phyloP scores from a whole-genome alignment of 2,113 vertebrate species.

The Leucopsar rothschildi region DNA sequence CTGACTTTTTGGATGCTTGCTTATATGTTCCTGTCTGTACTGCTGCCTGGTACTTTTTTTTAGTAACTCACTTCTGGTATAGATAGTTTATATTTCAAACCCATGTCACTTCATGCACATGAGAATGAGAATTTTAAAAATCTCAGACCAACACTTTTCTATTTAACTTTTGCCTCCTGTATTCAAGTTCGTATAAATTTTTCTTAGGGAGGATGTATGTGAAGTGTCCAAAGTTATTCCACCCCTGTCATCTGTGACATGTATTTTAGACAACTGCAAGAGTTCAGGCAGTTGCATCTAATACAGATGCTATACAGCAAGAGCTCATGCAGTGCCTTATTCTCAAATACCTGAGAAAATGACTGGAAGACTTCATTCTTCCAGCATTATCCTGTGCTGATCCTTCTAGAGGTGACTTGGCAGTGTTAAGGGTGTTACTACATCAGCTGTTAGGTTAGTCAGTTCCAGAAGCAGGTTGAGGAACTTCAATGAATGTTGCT shows the following conservation, averaged over 20 bases:
- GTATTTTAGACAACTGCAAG: background rate
- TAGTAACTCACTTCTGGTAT: background rate
- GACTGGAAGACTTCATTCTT: background rate
- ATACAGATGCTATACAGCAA: rapidly evolving
- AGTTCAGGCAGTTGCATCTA: background rate
- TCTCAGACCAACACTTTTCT: background rate
- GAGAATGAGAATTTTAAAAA: background rate
- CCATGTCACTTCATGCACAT: background rate
- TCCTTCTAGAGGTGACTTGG: background rate
- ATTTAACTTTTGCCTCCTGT: background rate
- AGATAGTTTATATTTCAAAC: background rate
- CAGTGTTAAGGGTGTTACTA: background rate
- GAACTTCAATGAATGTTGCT: background rate
- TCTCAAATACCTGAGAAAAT: background rate
- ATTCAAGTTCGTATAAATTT: background rate
- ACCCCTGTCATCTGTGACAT: rapidly evolving
- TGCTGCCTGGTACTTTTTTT: background rate
- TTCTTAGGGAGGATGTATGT: background rate
- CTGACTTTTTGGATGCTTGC: background rate
- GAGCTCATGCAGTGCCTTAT: background rate
- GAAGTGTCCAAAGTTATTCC: background rate
- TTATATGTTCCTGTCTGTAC: background rate
- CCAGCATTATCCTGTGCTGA: background rate
- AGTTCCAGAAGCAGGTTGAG: background rate
- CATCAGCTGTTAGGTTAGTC: background rate